Conservation (phyloP, 2,888 invertebrate species). For the Plebejus melissa region DNA sequence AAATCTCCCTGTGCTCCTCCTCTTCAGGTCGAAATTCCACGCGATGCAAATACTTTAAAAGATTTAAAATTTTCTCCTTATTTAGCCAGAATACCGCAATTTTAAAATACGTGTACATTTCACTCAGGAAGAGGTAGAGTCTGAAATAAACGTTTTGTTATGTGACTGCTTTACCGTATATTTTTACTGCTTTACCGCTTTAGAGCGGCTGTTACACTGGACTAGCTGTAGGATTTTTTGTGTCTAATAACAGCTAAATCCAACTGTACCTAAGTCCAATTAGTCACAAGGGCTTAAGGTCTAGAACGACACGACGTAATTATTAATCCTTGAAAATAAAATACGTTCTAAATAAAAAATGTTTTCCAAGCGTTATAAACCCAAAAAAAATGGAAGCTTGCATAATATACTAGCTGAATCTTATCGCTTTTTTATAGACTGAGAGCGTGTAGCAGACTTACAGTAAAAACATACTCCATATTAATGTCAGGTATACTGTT, state of each 20-base stretch:
- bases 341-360: too few species aligned
- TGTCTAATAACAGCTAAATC: neutral
- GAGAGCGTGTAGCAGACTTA: too few species aligned
- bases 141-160: conserved; percentile 47
- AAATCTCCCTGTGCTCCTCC: conserved; percentile 58
- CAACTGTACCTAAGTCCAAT: neutral
- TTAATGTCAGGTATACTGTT: too few species aligned
- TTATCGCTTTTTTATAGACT: neutral
- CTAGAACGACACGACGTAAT: too few species aligned
- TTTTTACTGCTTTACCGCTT: neutral
- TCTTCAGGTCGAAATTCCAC: conserved; percentile 65
- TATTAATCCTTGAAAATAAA: too few species aligned
- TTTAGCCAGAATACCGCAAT: conserved; percentile 69
- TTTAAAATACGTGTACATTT: conserved; percentile 74
- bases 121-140: conserved; percentile 70
- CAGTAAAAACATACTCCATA: too few species aligned
- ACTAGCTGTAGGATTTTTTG: neutral
- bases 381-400: too few species aligned
- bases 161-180: neutral
- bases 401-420: too few species aligned
- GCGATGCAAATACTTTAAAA: conserved; percentile 61
- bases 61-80: conserved; percentile 57
- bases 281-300: neutral
- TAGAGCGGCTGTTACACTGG: neutral
- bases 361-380: too few species aligned